Base-by-base conservation (phyloP, 2,888 invertebrate species). In the Torymus auratus region DNA sequence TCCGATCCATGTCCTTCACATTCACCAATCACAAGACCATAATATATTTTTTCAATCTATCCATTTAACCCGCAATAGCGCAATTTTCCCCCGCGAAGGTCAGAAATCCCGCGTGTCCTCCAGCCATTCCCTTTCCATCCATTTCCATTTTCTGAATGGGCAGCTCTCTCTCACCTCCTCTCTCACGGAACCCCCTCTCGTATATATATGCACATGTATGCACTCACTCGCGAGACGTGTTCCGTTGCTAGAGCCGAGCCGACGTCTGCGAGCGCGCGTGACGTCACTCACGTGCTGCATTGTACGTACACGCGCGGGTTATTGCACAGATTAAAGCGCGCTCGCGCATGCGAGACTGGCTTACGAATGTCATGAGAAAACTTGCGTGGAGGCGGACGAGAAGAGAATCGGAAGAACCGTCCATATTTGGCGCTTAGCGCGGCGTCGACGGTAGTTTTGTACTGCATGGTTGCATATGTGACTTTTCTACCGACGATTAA, bases 301-400 rank as follows among this genome's bases (percentile, higher is more conserved):
- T 15, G 69, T 56, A 15, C 52, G 53, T 23, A 12, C 17, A 11
- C 4, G 60, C 53, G 23, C 69, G 56, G 72, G 41, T 72, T 65
- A 65, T 41, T 60, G 28, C 53, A 15, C 60, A 41, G 41, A 41
- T 41, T 41, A 41, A 41, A 41, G 41, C 41, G n/a, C 64, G 64
- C 56, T 50, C n/a, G 65, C 62, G 61, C 10, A 23, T 14, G 50
- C 73, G 78, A 81, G 81, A 73, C 68, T 69, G 58, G 62, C 62
- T 62, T 64, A 61, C 81, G 23, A 71, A 81, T 78, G 78, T 78
- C 81, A 79, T 82, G 82, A 79, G 79, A 82, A 79, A 79, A 76
- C 64, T 70, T 17, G 52, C 1, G 41, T 1, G n/a, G 50, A 17
- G 58, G 58, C 58, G 62, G 65, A 41, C 41, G 55, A 60, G 62